Evolutionary conservation across 2,888 invertebrate species (phyloP).

Genomic region (Gordius sp.): DNA sequence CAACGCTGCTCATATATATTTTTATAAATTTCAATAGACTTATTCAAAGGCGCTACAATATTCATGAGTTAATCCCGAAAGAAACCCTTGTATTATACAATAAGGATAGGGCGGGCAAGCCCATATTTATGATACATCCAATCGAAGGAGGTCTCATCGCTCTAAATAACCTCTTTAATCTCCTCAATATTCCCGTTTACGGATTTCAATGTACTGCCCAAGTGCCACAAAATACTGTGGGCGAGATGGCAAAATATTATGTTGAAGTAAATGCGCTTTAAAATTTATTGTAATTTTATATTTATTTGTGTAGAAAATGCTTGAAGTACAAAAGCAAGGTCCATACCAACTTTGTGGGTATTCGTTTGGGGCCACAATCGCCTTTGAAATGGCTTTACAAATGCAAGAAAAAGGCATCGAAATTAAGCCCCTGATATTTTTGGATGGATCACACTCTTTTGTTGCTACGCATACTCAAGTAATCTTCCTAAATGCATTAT

Average conservation of each 20-base stretch:
- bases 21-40: not conserved
- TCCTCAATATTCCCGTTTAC: constrained; percentile 47
- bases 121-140: constrained; percentile 43
- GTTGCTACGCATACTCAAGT: constrained; percentile 6
- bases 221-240: constrained; percentile 45
- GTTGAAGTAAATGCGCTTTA: constrained; percentile 25
- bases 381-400: constrained; percentile 70
- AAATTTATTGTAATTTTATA: not conserved
- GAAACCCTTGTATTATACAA: constrained; percentile 40
- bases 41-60: constrained; percentile 19
- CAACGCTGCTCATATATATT: not conserved
- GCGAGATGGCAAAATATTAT: constrained; percentile 39
- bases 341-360: constrained; percentile 73
- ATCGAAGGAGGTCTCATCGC: constrained; percentile 58
- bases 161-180: constrained; percentile 43
- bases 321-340: constrained; percentile 45
- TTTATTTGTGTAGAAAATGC: constrained; percentile 36
- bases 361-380: constrained; percentile 75
- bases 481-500: not conserved
- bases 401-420: constrained; percentile 35
- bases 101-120: constrained; percentile 22
- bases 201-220: constrained; percentile 61
- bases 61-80: constrained; percentile 46
- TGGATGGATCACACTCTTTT: constrained; percentile 19
- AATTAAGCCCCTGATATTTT: constrained; percentile 14